Percentiles rank a stretch among this genome's conserved stretches.
Conservation (phyloP, 2,797 vertebrate genomes). For the Sandelia bainsii region DNA sequence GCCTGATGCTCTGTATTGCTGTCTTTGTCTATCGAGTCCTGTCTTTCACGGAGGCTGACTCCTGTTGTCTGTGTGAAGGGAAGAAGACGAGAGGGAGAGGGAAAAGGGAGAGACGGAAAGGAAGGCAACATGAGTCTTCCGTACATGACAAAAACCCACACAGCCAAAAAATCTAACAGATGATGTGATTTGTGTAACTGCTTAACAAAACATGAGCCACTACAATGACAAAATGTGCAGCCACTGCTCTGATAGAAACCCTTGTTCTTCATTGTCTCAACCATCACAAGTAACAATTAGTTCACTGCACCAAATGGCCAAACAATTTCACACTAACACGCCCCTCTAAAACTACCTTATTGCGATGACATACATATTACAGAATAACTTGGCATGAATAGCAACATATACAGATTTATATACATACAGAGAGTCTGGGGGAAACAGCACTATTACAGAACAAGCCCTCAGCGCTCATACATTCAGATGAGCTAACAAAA, state of each 20-base stretch:
- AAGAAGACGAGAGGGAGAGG: constrained; percentile 2
- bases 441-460: too few relatives aligned
- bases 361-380: not conserved
- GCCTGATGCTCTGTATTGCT: constrained; percentile 35
- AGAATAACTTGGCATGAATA: not conserved
- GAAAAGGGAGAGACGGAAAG: constrained; percentile 9
- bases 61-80: constrained; percentile 43
- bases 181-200: constrained; percentile 4
- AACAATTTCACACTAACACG: not conserved
- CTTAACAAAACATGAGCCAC: not conserved
- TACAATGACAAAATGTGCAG: not conserved
- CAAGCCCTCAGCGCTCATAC: too few relatives aligned
- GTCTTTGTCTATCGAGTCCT: constrained; percentile 38
- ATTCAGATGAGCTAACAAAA: too few relatives aligned
- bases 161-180: constrained; percentile 9
- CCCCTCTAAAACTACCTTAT: not conserved
- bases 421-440: too few relatives aligned
- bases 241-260: not conserved
- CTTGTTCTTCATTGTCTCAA: not conserved
- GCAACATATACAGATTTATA: too few relatives aligned
- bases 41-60: constrained; percentile 37
- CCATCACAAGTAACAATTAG: not conserved
- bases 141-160: constrained; percentile 43
- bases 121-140: constrained; percentile 34
- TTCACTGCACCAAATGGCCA: not conserved